Percentiles rank a stretch among this genome's conserved stretches.
Conservation (phyloP, 1,140 invertebrate species). For the Homalodisca vitripennis region DNA sequence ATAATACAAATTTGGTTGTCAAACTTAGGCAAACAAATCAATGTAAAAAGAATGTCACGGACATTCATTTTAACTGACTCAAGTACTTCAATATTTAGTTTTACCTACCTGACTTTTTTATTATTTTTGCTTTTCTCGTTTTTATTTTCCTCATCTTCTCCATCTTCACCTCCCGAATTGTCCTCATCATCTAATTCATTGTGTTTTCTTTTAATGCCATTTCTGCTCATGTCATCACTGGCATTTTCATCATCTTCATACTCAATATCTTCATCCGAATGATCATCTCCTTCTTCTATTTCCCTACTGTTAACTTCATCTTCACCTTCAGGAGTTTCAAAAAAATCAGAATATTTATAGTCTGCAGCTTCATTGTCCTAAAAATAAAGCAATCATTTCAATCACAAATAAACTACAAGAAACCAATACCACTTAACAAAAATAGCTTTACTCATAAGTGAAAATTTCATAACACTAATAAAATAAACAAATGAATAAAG, state of each 20-base stretch:
- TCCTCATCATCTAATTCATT: constrained; percentile 25
- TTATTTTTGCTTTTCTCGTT: not conserved
- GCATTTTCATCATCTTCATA: constrained; percentile 30
- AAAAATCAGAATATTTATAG: constrained; percentile 55
- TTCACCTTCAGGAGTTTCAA: constrained; percentile 49
- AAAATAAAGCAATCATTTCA: too few species aligned
- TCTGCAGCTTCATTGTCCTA: constrained; percentile 47
- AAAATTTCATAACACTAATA: too few species aligned
- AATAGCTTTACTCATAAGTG: too few species aligned
- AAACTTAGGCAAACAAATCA: too few species aligned
- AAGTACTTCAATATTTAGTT: too few species aligned
- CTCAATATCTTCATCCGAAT: constrained; percentile 41
- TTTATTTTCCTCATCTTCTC: constrained; percentile 37
- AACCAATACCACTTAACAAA: too few species aligned
- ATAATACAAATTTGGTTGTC: too few species aligned
- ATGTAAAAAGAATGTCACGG: too few species aligned
- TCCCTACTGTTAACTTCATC: constrained; percentile 15
- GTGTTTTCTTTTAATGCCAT: constrained; percentile 6
- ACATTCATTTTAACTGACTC: too few species aligned
- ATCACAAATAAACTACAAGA: too few species aligned
- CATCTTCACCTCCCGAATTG: constrained; percentile 36
- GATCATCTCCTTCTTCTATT: constrained; percentile 34
- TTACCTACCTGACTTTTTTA: constrained; percentile 25
- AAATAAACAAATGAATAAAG: too few species aligned
- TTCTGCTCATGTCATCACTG: constrained; percentile 34